These are phyloP conservation scores for Lucifuga dentata DNA, from an alignment of 2,113 vertebrate species.

Conservation along the genomic window DNA sequence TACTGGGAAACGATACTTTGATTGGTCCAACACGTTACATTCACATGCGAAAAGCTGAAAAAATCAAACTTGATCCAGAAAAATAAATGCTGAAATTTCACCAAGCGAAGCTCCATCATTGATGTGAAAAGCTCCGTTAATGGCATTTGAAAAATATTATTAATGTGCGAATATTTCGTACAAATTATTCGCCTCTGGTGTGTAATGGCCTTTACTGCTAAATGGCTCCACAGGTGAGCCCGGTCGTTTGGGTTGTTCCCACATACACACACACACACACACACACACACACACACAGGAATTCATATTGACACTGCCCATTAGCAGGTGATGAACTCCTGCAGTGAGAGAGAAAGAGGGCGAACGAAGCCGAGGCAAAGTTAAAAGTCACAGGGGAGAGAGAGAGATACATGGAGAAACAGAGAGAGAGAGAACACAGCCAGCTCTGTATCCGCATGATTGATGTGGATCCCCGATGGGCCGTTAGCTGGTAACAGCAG, in stretches of 20 bases:
- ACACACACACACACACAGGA: conserved; percentile 13
- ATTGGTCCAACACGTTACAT: too few species aligned
- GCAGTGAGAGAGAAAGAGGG: conserved; percentile 18
- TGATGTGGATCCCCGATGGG: conserved; percentile 43
- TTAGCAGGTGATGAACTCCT: conserved; percentile 51
- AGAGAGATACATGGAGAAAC: neutral
- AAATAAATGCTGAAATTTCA: too few species aligned
- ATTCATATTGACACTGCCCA: conserved; percentile 33
- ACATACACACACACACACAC: neutral
- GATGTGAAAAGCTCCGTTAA: too few species aligned
- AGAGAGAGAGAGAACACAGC: neutral
- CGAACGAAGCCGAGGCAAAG: neutral
- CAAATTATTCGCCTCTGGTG: too few species aligned
- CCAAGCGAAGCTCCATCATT: too few species aligned
- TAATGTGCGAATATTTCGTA: too few species aligned
- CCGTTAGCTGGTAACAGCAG: conserved; percentile 11
- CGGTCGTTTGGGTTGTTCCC: conserved; percentile 11
- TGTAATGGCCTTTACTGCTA: neutral
- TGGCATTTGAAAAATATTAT: too few species aligned
- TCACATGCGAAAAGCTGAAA: too few species aligned
- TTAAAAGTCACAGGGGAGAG: conserved; percentile 14
- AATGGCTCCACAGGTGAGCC: conserved; percentile 30
- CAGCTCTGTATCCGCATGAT: conserved; percentile 9
- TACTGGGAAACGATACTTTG: too few species aligned
- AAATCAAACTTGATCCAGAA: too few species aligned